Evolutionary conservation across 2,797 vertebrate species (phyloP).

Genomic region (Hoplostethus atlanticus): DNA sequence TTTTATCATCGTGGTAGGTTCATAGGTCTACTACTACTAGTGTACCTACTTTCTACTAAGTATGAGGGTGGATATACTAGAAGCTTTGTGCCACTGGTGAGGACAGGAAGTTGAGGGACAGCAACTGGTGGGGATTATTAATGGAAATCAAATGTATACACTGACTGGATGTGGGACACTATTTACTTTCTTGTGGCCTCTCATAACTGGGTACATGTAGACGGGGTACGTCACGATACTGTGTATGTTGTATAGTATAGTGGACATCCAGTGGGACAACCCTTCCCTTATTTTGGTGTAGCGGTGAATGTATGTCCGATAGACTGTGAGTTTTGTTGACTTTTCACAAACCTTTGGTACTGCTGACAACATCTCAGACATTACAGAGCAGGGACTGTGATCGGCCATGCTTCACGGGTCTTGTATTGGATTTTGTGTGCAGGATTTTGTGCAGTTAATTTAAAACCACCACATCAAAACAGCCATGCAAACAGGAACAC

Average conservation of each 20-base stretch:
- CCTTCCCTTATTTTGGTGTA: slow-evolving; percentile 18
- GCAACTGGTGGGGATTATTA: slow-evolving; percentile 35
- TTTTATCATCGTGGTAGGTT: slow-evolving; percentile 7
- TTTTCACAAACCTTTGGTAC: slow-evolving; percentile 17
- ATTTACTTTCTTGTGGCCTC: slow-evolving; percentile 38
- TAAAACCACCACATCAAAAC: slow-evolving; percentile 42
- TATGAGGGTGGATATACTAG: neutral
- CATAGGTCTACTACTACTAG: slow-evolving; percentile 21
- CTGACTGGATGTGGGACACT: slow-evolving; percentile 36
- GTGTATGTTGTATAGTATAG: neutral
- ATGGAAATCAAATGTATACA: slow-evolving; percentile 20
- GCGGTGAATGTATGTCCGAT: too few relatives aligned
- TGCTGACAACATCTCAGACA: neutral
- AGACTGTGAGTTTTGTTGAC: neutral
- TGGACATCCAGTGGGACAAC: neutral
- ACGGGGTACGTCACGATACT: neutral
- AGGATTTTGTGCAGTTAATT: slow-evolving; percentile 1
- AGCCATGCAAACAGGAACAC: slow-evolving; percentile 76
- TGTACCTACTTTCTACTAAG: neutral
- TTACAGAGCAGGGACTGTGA: neutral
- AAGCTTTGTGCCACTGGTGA: slow-evolving; percentile 16
- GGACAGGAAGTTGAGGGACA: slow-evolving; percentile 1
- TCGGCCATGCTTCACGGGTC: neutral
- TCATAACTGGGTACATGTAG: neutral
- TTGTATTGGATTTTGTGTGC: neutral